phyloP scores from a whole-genome alignment of 2,113 vertebrate genomes.

The Eublepharis macularius region DNA sequence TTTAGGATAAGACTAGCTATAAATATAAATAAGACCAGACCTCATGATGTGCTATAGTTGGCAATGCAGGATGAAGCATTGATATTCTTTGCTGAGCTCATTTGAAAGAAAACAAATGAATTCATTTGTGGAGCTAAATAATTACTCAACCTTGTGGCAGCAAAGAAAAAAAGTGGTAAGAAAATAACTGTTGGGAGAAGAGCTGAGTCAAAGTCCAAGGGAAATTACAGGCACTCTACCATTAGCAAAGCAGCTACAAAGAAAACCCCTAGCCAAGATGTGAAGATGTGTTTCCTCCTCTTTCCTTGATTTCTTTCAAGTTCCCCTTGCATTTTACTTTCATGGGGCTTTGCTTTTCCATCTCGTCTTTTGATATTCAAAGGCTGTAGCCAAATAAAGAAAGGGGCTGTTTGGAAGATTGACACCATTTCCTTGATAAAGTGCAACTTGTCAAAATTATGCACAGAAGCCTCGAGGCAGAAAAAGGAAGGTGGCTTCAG shows the following conservation, averaged over 20 bases:
- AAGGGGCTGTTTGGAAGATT: constrained; percentile 60
- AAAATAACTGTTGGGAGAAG: accelerated
- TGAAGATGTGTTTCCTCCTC: constrained; percentile 43
- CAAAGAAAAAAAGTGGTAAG: not conserved
- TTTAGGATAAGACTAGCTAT: not conserved
- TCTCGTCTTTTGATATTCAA: constrained; percentile 58
- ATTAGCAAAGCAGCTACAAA: not conserved
- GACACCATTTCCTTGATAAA: constrained; percentile 67
- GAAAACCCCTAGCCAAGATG: not conserved
- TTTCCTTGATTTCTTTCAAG: constrained; percentile 45
- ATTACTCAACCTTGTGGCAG: not conserved
- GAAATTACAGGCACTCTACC: constrained; percentile 24
- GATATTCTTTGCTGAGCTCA: not conserved
- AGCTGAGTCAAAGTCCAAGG: constrained; percentile 10
- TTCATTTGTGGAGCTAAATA: not conserved
- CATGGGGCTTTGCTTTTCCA: constrained; percentile 38
- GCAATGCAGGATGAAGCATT: not conserved
- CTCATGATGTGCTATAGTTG: not conserved
- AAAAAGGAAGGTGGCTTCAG: constrained; percentile 55
- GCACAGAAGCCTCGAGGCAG: constrained; percentile 53
- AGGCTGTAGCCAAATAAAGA: constrained; percentile 53
- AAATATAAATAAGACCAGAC: not conserved
- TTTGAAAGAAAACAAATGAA: constrained; percentile 5
- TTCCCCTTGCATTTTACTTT: constrained; percentile 48
- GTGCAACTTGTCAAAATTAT: constrained; percentile 64